Evolutionary conservation across 2,888 invertebrate genomes (phyloP).

Genomic region (Melinaea marsaeus): DNA sequence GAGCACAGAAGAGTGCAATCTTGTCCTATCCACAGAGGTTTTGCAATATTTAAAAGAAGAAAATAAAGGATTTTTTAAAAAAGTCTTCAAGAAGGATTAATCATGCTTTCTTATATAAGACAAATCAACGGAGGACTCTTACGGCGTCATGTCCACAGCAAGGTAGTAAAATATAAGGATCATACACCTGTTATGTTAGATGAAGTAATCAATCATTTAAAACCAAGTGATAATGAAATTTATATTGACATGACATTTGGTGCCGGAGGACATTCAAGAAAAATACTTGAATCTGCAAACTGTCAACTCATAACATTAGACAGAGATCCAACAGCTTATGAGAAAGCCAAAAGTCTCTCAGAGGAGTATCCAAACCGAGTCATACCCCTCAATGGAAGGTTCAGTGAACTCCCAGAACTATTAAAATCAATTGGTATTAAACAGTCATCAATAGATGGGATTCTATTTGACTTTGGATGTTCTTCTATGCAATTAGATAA

Average conservation of each 20-base stretch:
- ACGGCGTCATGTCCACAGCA: conserved; percentile 43
- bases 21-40: conserved; percentile 84
- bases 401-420: conserved; percentile 89
- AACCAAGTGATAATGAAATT: conserved; percentile 79
- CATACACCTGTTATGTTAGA: conserved; percentile 88
- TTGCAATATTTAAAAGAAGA: conserved; percentile 82
- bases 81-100: conserved; percentile 60
- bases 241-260: conserved; percentile 98
- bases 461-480: conserved; percentile 95
- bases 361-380: conserved; percentile 83
- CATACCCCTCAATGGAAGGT: conserved; percentile 89
- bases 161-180: conserved; percentile 51
- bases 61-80: conserved; percentile 76
- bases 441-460: conserved; percentile 86
- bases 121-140: conserved; percentile 33
- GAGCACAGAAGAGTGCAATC: conserved; percentile 84
- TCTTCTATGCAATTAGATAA: conserved; percentile 97
- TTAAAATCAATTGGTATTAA: conserved; percentile 78
- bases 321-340: conserved; percentile 89
- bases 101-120: conserved; percentile 48
- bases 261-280: conserved; percentile 91
- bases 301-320: conserved; percentile 89
- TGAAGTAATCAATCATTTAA: conserved; percentile 83
- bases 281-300: conserved; percentile 82
- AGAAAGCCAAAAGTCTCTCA: conserved; percentile 81